A percentile compares a stretch with the other conserved stretches of the same genome.
phyloP scores from a whole-genome alignment of 2,888 invertebrate species.

The Tromatobia lineatoria region DNA sequence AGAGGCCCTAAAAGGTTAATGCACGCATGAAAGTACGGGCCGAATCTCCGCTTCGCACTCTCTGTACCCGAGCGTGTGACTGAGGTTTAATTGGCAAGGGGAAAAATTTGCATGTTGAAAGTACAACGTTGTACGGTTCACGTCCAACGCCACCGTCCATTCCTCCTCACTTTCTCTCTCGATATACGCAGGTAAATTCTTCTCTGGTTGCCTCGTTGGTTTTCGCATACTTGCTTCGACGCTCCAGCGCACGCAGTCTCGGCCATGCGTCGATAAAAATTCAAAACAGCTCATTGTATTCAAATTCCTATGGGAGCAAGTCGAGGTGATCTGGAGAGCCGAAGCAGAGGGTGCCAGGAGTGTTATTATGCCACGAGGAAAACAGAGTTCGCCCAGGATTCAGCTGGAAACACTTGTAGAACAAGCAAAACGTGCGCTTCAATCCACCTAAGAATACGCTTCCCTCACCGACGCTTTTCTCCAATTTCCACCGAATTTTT shows the following conservation, averaged over 20 bases:
- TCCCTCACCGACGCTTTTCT: neutral
- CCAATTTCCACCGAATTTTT: neutral
- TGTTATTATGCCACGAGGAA: slow-evolving; percentile 32
- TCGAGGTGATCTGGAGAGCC: slow-evolving; percentile 41
- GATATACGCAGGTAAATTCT: neutral
- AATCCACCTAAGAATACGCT: slow-evolving; percentile 3
- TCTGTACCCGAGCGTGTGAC: slow-evolving; percentile 20
- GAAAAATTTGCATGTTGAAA: slow-evolving; percentile 56
- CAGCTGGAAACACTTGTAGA: slow-evolving; percentile 78
- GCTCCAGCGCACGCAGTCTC: slow-evolving; percentile 26
- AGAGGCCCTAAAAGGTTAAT: slow-evolving; percentile 24
- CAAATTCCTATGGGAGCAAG: slow-evolving; percentile 79
- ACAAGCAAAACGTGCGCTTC: slow-evolving; percentile 70
- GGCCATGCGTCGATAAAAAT: slow-evolving; percentile 81
- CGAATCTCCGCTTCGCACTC: slow-evolving; percentile 16
- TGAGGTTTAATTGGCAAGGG: slow-evolving; percentile 57
- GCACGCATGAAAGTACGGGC: slow-evolving; percentile 42
- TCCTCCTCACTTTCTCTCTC: slow-evolving; percentile 8
- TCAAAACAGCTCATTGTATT: slow-evolving; percentile 84
- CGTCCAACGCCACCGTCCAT: slow-evolving; percentile 18
- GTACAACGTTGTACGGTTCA: slow-evolving; percentile 45
- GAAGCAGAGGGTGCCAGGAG: slow-evolving; percentile 47
- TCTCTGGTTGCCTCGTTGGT: neutral
- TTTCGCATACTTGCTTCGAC: slow-evolving; percentile 31
- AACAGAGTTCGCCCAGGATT: slow-evolving; percentile 13